Evolutionary conservation across 2,113 vertebrate genomes (phyloP), one percentile per base, ranked within the genome.

Genomic region (Danio rerio): DNA sequence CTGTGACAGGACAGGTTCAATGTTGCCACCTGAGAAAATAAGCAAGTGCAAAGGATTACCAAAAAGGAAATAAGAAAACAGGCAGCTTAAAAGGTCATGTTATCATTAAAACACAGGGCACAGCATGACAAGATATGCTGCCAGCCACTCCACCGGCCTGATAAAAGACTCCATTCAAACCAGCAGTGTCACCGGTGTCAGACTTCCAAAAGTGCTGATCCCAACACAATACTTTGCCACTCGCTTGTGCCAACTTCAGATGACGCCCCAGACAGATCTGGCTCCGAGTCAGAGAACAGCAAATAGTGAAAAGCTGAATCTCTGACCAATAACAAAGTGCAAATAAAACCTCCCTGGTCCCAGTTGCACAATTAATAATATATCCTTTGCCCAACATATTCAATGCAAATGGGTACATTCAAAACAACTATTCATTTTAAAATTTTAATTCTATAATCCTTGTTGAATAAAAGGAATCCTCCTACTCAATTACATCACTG

Each of bases 161-260:
- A 83, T 87, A 90, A 89, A 83, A 84, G 77, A 81, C 84, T 87
- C 89, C 18, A 78, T 83, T 78, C 74, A 77, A 31, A 20, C 10
- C 62, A 65, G 63, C 65, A 62, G 73, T 52, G 75, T 83, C 81
- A 71, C 42, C 63, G 42, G 73, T 82, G 81, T 69, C 72, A 83
- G 66, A 52, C 63, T 42, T 56, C 43, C 55, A 58, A 83, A 83
- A 83, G n/a, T 2, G 52, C 81, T 83, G 73, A 83, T 70, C 72
- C 77, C 74, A 68, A 65, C 71, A 76, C 78, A 80, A 58, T 70
- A 69, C 65, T 16, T 11, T 11, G 63, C 78, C 66, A 59, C 59
- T 80, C 53, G 65, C 78, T 70, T 45, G 42, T 58, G 40, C 40
- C 45, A 58, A 42, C 40, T 42, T 74, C n/a, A 58, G 52, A 74